Evolutionary conservation across 1,140 invertebrate genomes (phyloP).

Genomic region (Cotesia chilonis): DNA sequence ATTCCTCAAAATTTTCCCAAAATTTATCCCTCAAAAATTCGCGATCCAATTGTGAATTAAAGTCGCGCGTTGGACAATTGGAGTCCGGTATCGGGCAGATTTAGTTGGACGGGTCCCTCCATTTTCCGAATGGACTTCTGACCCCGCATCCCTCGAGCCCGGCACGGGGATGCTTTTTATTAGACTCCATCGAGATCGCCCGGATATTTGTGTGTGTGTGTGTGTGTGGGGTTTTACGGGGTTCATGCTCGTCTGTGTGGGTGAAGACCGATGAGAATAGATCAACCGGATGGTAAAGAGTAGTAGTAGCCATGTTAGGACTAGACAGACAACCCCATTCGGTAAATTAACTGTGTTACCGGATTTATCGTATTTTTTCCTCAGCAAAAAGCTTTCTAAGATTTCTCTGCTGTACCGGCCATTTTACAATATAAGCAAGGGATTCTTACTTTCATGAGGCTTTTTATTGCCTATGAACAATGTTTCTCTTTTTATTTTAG

Average conservation of each 20-base stretch:
- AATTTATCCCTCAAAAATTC: background rate
- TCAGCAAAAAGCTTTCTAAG: conserved; percentile 30
- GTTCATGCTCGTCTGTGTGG: conserved; percentile 32
- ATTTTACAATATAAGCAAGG: no score
- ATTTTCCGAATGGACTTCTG: conserved; percentile 67
- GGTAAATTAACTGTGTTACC: conserved; percentile 63
- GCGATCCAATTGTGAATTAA: background rate
- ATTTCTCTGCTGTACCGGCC: no score
- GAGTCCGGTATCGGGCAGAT: conserved; percentile 62
- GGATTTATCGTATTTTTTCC: conserved; percentile 56
- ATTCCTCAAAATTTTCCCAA: background rate
- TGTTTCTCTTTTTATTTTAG: no score
- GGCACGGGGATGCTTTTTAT: conserved; percentile 64
- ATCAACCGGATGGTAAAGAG: conserved; percentile 24
- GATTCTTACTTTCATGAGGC: no score
- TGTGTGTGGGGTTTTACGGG: background rate
- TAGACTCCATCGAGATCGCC: conserved; percentile 60
- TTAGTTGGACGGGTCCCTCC: conserved; percentile 65
- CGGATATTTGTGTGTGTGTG: conserved; percentile 38
- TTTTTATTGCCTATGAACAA: no score
- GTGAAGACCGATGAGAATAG: conserved; percentile 40
- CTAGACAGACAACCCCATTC: conserved; percentile 58
- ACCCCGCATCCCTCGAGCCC: conserved; percentile 53
- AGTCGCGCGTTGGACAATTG: conserved; percentile 53
- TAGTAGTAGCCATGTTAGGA: conserved; percentile 55